Evolutionary conservation across 2,888 invertebrate genomes (phyloP), one percentile per base, ranked within the genome.

Genomic region (Panzeria rudis): DNA sequence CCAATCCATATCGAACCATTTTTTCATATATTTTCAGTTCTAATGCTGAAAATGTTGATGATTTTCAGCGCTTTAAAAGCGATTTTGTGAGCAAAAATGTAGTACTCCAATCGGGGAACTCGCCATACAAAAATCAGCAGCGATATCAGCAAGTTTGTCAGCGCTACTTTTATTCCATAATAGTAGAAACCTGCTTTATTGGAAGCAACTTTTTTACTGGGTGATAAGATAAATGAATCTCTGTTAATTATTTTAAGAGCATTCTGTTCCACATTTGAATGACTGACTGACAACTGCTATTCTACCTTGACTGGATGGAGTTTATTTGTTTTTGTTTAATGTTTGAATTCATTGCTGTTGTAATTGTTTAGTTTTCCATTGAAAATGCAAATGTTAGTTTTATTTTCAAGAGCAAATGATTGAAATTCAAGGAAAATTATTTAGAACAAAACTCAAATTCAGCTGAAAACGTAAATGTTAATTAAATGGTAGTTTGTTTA

Each of bases 341-440:
- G 11, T 47, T 69, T 52, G 52, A n/a, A 41, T 52, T 29, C 4
- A n/a, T 47, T 61, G 44, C 20, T 61, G 59, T 52, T n/a, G 38
- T 38, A 13, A 17, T 79, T 61, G 50, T 38, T 54, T 56, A 23
- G 23, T 44, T 76, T 54, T 66, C 54, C 47, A 69, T 32, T 69
- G 44, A 52, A 59, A 79, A 52, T 71, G 64, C 17, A 72, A 47
- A 64, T 79, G 52, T 64, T 20, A 25, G 62, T 62, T 64, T 64
- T 15, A 54, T 71, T 79, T 71, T 79, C 56, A 71, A 71, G 41
- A 54, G 29, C 50, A 71, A 29, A 44, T 54, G 35, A 72, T 47
- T 72, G 47, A 71, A 72, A 71, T 78, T 79, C 64, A 64, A 72
- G 64, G 64, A 44, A 69, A 68, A 7, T 11, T 41, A 38, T 35